Evolutionary conservation across 2,797 vertebrate genomes (phyloP), one percentile per base, ranked within the genome.

Genomic region (Micrastur ruficollis): DNA sequence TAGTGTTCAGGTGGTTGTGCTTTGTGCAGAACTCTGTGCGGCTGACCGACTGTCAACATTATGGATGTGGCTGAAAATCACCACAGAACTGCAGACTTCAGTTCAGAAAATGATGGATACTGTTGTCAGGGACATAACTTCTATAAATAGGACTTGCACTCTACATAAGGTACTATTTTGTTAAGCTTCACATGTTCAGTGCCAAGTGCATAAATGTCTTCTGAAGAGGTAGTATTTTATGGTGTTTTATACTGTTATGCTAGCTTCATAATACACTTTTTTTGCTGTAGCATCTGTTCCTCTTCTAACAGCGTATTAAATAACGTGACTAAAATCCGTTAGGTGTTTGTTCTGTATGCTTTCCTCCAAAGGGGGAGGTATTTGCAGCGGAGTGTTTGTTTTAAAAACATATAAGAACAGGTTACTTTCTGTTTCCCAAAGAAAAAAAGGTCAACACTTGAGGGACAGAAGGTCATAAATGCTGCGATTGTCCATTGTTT

Each of bases 351-450:
- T 94, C 75, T 75, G 17, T 83, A 12, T 32, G 61, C 75, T 29
- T 74, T 80, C 49, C 63, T 92, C 38, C 4, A 50, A 74, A 68
- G 50, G 8, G 27, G 32, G 21, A 86, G 65, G 84, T 20, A 32
- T 86, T 90, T 79, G 42, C 0, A 1, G 46, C 59, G 29, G 42
- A 75, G 27, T 78, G 49, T 93, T 96, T 88, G 68, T 92, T 93
- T 92, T 93, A 74, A 89, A 87, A 95, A 91, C 78, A 49, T 44
- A 13, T 68, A 87, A 89, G 72, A 63, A 91, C 81, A 93, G 23
- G 81, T 96, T 90, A 32, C 50, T 93, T 91, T 96, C 89, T 87
- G 72, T 89, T 96, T 96, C 68, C 55, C 81, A 70, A 84, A 85
- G 59, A 27, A 89, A 90, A 79, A 84, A 72, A 87, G 62, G 68